These are phyloP conservation scores for Mycteria americana DNA, from an alignment of 2,797 vertebrate species.

Conservation along the genomic window DNA sequence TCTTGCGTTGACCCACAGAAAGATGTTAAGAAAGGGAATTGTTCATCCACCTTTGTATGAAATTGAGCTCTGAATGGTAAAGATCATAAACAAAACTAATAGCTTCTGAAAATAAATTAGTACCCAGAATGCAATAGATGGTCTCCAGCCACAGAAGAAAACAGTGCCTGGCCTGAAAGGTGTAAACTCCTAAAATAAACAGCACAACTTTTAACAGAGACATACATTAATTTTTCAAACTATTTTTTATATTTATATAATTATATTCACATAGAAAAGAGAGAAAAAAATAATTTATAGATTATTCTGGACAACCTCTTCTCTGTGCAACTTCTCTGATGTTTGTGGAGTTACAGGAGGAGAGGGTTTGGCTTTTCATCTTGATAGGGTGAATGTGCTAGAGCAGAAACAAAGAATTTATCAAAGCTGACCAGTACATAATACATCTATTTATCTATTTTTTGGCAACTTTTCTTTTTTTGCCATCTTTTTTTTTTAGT, in stretches of 20 bases:
- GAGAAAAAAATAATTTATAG: neutral
- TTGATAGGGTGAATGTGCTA: neutral
- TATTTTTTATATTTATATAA: neutral
- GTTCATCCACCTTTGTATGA: neutral
- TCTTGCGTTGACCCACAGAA: neutral
- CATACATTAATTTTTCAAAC: neutral
- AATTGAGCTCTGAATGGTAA: neutral
- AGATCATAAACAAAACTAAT: neutral
- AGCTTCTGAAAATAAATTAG: neutral
- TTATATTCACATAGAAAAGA: neutral
- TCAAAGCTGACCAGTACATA: neutral
- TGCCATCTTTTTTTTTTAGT: neutral
- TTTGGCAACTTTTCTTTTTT: neutral
- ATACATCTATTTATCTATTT: neutral
- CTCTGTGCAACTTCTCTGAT: neutral
- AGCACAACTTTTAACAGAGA: neutral
- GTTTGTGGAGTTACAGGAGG: neutral
- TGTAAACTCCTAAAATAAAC: neutral
- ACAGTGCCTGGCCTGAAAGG: neutral
- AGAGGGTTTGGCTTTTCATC: neutral
- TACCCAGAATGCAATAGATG: neutral
- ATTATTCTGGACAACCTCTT: neutral
- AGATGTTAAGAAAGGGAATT: neutral
- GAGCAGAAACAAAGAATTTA: neutral
- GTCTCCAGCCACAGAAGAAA: neutral